Evolutionary conservation across 2,888 invertebrate species (phyloP).

Genomic region (Stenchaetothrips biformis): DNA sequence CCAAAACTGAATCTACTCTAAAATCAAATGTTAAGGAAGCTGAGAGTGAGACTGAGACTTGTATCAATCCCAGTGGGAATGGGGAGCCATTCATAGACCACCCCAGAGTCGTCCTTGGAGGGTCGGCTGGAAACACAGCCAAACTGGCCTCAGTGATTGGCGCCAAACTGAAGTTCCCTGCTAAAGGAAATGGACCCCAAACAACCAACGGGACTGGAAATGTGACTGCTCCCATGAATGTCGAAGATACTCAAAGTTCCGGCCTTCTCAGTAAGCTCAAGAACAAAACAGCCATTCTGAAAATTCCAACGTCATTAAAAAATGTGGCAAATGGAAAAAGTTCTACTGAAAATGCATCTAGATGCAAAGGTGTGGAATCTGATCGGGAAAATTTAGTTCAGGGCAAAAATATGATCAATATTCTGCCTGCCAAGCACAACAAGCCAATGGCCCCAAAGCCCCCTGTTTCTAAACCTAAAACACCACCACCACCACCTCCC

Average conservation of each 20-base stretch:
- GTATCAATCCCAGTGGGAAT: not conserved
- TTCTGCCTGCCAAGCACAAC: conserved; percentile 5
- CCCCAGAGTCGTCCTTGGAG: conserved; percentile 26
- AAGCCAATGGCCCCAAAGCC: conserved; percentile 30
- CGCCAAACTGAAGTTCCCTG: conserved; percentile 25
- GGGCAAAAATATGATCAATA: conserved; percentile 25
- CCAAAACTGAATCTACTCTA: not conserved
- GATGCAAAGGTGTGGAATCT: not conserved
- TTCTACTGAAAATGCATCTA: not conserved
- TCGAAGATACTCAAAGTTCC: conserved; percentile 4
- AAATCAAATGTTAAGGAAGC: not conserved
- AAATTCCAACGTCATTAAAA: conserved; percentile 32
- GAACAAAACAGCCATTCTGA: conserved; percentile 37
- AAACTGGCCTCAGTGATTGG: conserved; percentile 1
- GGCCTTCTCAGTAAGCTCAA: conserved; percentile 37
- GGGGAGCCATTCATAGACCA: conserved; percentile 34
- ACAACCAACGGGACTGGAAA: not conserved
- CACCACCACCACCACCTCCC: conserved; percentile 42
- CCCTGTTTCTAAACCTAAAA: conserved; percentile 40
- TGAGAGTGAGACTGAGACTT: not conserved
- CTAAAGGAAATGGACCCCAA: conserved; percentile 8
- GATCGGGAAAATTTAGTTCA: conserved; percentile 28
- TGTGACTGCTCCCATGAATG: not conserved
- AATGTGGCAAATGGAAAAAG: conserved; percentile 1
- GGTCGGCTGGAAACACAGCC: not conserved